Percentiles rank a stretch among this genome's conserved stretches.
phyloP scores from a whole-genome alignment of 2,797 vertebrate species.

The Bufotes viridis region DNA sequence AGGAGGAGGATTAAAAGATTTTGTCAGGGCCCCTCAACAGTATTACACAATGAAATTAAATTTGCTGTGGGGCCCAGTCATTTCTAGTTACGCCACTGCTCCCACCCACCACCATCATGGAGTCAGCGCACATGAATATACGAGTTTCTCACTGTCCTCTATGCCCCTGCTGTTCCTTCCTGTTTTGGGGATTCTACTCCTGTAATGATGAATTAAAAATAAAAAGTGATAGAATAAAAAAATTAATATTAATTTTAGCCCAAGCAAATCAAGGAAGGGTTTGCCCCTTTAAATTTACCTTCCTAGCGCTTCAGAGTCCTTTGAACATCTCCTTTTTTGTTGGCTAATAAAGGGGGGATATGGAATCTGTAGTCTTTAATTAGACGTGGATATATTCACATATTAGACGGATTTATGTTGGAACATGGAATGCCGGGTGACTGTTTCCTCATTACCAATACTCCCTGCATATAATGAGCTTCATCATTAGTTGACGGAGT shows the following conservation, averaged over 20 bases:
- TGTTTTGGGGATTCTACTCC: neutral
- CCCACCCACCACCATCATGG: too few relatives aligned
- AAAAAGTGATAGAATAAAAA: neutral
- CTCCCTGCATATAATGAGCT: slow-evolving; percentile 98
- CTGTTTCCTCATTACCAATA: slow-evolving; percentile 96
- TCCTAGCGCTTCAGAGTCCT: slow-evolving; percentile 19
- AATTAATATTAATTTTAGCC: slow-evolving; percentile 29
- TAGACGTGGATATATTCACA: slow-evolving; percentile 98
- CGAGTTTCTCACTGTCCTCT: neutral
- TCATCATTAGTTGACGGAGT: slow-evolving; percentile 99
- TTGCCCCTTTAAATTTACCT: slow-evolving; percentile 43
- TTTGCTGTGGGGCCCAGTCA: too few relatives aligned
- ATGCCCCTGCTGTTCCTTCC: neutral
- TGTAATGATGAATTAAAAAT: slow-evolving; percentile 24
- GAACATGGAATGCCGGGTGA: slow-evolving; percentile 90
- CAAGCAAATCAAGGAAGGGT: neutral
- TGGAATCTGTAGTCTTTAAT: slow-evolving; percentile 98
- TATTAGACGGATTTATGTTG: slow-evolving; percentile 97
- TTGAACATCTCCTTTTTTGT: slow-evolving; percentile 55
- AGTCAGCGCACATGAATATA: too few relatives aligned
- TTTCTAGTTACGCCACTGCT: too few relatives aligned
- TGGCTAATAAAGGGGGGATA: slow-evolving; percentile 74
- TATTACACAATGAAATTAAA: too few relatives aligned
- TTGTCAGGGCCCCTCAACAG: too few relatives aligned
- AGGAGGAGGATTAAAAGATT: too few relatives aligned